These are phyloP conservation scores for Xestoiulus laeticollis DNA, from an alignment of 2,888 invertebrate genomes.

Conservation along the genomic window DNA sequence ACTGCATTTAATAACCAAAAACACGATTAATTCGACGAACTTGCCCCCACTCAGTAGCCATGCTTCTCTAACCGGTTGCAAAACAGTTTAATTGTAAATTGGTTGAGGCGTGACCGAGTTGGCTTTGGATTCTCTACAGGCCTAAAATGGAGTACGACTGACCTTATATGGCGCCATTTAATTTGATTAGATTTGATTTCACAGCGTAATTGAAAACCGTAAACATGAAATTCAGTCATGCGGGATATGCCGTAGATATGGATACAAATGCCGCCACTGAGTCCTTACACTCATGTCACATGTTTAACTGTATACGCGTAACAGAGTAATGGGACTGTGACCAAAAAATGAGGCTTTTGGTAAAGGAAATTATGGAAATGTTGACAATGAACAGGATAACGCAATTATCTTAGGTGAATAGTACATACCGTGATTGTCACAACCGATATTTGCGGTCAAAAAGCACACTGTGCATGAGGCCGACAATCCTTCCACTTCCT, in stretches of 20 bases:
- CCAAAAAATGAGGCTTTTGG: slow-evolving; percentile 41
- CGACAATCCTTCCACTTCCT: slow-evolving; percentile 29
- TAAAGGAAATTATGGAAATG: not conserved
- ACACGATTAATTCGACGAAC: not conserved
- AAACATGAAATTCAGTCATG: slow-evolving; percentile 24
- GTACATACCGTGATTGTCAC: not conserved
- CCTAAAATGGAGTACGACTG: not conserved
- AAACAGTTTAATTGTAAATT: not conserved
- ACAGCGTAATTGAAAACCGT: slow-evolving; percentile 38
- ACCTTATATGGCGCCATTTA: slow-evolving; percentile 2
- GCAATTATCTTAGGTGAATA: slow-evolving; percentile 43
- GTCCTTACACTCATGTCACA: slow-evolving; percentile 1
- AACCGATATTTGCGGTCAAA: slow-evolving; percentile 41
- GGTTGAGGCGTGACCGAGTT: not conserved
- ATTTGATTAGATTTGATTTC: slow-evolving; percentile 25
- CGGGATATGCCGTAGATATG: not conserved
- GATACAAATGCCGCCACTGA: slow-evolving; percentile 1
- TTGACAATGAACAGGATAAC: slow-evolving; percentile 24
- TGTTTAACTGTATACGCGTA: slow-evolving; percentile 25
- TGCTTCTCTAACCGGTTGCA: not conserved
- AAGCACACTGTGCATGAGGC: not conserved
- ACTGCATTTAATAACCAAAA: not conserved
- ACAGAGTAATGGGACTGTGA: slow-evolving; percentile 39
- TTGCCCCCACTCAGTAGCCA: not conserved
- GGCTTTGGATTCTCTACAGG: not conserved